A percentile compares a stretch with the other conserved stretches of the same genome.
Conservation (phyloP, 1,140 invertebrate species). For the Diorhabda carinulata region DNA sequence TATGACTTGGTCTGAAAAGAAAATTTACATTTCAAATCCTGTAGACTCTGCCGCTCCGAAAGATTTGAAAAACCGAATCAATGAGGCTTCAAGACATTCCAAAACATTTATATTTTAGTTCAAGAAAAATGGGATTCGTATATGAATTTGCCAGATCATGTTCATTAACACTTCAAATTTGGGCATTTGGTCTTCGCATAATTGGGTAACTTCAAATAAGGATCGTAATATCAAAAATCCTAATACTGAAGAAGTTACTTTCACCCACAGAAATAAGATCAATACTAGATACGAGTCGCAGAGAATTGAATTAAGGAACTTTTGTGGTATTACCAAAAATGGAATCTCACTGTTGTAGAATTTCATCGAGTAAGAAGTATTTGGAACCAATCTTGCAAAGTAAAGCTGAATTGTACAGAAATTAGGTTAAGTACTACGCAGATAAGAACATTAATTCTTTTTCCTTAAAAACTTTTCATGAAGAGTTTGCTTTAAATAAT, state of each 20-base stretch:
- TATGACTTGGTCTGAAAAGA: neutral
- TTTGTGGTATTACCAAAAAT: constrained; percentile 8
- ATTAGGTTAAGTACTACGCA: neutral
- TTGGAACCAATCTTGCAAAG: constrained; percentile 10
- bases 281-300: constrained; percentile 5
- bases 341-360: constrained; percentile 13
- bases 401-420: constrained; percentile 6
- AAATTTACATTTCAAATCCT: neutral
- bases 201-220: neutral
- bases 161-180: neutral
- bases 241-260: neutral
- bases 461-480: constrained; percentile 6
- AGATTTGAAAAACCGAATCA: neutral
- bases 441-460: constrained; percentile 4
- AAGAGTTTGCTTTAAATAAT: constrained; percentile 11
- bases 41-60: neutral
- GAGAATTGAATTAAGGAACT: neutral
- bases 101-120: neutral
- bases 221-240: neutral
- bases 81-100: neutral
- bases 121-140: neutral
- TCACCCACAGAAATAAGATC: neutral
- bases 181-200: too few relatives aligned
- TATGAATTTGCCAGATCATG: neutral
- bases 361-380: neutral